These are phyloP conservation scores for Oreochromis grahami DNA, from an alignment of 2,797 vertebrate species.

Conservation along the genomic window DNA sequence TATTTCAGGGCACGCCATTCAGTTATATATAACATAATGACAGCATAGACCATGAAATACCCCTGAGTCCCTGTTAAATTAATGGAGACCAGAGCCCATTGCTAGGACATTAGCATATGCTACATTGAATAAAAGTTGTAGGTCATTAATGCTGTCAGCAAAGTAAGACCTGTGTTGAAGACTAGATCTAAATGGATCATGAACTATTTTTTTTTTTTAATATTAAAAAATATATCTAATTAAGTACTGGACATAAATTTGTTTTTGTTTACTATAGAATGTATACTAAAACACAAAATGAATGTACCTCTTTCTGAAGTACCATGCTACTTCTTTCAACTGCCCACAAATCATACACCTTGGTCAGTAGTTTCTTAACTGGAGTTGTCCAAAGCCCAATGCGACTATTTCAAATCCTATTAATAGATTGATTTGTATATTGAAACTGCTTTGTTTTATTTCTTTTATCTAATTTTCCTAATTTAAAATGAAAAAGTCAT, in stretches of 20 bases:
- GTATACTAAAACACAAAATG: background rate
- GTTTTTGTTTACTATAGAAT: background rate
- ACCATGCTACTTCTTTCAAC: background rate
- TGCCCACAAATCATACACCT: background rate
- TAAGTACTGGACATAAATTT: background rate
- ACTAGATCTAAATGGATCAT: background rate
- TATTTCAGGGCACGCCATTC: background rate
- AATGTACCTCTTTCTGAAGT: background rate
- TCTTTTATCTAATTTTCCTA: background rate
- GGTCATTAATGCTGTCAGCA: background rate
- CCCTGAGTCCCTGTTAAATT: background rate
- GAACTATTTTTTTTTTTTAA: background rate
- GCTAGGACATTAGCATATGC: background rate
- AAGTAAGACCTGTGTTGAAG: background rate
- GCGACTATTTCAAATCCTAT: background rate
- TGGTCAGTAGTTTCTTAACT: background rate
- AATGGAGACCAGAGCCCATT: background rate
- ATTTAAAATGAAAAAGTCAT: background rate
- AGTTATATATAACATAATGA: background rate
- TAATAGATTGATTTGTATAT: background rate
- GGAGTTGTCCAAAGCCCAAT: background rate
- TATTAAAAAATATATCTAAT: background rate
- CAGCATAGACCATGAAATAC: background rate
- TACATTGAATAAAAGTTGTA: background rate
- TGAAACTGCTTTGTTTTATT: background rate